phyloP scores from a whole-genome alignment of 2,797 vertebrate genomes.

The Psittacula echo region DNA sequence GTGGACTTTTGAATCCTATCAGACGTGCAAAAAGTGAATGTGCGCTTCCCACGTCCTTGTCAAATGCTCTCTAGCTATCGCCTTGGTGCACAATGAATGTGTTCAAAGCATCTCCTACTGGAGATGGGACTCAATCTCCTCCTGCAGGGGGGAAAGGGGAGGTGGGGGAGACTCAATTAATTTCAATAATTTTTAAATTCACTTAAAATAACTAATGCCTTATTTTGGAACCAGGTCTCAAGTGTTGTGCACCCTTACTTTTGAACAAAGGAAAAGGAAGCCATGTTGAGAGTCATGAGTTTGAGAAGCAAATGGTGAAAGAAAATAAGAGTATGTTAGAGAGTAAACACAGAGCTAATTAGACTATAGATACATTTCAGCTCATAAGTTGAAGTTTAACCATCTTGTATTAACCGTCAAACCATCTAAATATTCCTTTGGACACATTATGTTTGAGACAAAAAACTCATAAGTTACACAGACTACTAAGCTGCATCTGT shows the following conservation, averaged over 20 bases:
- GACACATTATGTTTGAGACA: background rate
- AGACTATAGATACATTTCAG: background rate
- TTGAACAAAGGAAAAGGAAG: background rate
- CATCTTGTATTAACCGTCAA: background rate
- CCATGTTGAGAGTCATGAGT: background rate
- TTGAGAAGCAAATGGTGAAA: background rate
- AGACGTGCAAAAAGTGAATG: background rate
- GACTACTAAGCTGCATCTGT: background rate
- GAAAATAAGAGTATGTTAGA: background rate
- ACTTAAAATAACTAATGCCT: background rate
- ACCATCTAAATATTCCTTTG: background rate
- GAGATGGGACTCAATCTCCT: background rate
- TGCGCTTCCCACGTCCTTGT: fast-evolving
- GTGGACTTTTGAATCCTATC: background rate
- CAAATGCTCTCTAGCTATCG: background rate
- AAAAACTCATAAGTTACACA: background rate
- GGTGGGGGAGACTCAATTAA: fast-evolving
- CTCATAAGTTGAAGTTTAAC: background rate
- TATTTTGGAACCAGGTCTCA: background rate
- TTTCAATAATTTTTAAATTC: background rate
- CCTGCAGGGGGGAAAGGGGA: background rate
- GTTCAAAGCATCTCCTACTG: background rate
- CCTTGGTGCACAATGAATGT: background rate
- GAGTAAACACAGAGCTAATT: background rate
- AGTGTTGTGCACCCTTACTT: background rate